Evolutionary conservation across 2,113 vertebrate genomes (phyloP).

Genomic region (Lagopus muta): DNA sequence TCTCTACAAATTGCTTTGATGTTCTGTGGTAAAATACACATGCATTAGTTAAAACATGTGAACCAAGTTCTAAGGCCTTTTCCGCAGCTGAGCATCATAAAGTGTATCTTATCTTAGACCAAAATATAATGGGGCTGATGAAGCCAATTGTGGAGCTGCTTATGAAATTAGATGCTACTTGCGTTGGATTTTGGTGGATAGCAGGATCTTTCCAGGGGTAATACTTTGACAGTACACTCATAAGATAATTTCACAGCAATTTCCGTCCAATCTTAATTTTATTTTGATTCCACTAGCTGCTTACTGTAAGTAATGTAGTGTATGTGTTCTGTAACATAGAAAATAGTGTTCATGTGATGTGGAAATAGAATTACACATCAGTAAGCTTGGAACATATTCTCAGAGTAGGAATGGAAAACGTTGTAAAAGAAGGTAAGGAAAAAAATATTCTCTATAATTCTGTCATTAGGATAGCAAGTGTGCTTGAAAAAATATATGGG

Average conservation of each 20-base stretch:
- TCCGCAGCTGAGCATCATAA: not conserved
- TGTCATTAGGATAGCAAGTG: conserved; percentile 28
- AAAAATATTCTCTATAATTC: conserved; percentile 45
- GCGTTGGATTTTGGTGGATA: not conserved
- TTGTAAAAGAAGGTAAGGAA: conserved; percentile 27
- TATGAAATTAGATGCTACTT: not conserved
- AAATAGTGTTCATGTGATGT: not conserved
- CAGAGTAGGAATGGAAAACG: not conserved
- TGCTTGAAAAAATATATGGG: not conserved
- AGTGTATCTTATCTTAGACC: not conserved
- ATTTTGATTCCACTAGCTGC: not conserved
- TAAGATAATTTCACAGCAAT: not conserved
- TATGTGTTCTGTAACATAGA: not conserved
- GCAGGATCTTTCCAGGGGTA: not conserved
- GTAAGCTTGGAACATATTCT: not conserved
- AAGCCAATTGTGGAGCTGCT: not conserved
- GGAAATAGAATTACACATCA: conserved; percentile 7
- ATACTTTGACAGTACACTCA: not conserved
- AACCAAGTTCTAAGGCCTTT: not conserved
- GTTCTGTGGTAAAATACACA: not conserved
- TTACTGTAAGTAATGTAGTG: not conserved
- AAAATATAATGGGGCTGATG: not conserved
- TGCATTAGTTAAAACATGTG: not conserved
- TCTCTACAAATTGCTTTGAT: not conserved
- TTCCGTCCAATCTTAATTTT: not conserved